Conservation (phyloP, 2,888 invertebrate species). For the Microdon myrmicae region DNA sequence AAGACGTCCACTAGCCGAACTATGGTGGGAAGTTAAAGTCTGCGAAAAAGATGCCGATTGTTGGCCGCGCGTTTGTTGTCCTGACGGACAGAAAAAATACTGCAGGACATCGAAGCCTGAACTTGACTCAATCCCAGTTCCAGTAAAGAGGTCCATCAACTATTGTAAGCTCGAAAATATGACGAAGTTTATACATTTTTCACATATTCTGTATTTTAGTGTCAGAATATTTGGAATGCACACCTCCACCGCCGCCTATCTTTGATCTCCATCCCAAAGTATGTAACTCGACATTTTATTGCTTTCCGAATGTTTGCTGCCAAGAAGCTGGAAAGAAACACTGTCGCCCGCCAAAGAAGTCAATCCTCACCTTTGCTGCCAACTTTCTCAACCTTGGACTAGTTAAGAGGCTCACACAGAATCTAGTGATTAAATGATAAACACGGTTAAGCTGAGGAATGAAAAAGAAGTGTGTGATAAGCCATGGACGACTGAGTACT, state of each 20-base stretch:
- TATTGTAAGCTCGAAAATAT: constrained; percentile 69
- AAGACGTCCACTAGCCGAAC: constrained; percentile 74
- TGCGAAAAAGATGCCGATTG: constrained; percentile 78
- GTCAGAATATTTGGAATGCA: constrained; percentile 78
- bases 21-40: constrained; percentile 76
- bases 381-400: constrained; percentile 67
- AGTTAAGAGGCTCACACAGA: constrained; percentile 64
- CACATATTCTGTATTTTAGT: constrained; percentile 58
- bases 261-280: constrained; percentile 77
- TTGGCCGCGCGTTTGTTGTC: constrained; percentile 81
- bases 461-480: constrained; percentile 31
- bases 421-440: constrained; percentile 64
- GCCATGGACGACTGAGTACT: constrained; percentile 12
- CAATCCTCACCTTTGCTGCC: constrained; percentile 74
- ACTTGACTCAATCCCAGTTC: constrained; percentile 71
- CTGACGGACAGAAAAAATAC: constrained; percentile 75
- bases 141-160: constrained; percentile 73
- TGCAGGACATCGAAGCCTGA: constrained; percentile 78
- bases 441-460: neutral
- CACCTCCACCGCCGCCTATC: constrained; percentile 74
- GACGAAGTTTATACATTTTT: neutral
- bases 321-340: constrained; percentile 78
- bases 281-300: constrained; percentile 78
- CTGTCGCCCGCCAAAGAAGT: constrained; percentile 79
- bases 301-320: constrained; percentile 83